Evolutionary conservation across 2,797 vertebrate genomes (phyloP).

Genomic region (Nasua narica): DNA sequence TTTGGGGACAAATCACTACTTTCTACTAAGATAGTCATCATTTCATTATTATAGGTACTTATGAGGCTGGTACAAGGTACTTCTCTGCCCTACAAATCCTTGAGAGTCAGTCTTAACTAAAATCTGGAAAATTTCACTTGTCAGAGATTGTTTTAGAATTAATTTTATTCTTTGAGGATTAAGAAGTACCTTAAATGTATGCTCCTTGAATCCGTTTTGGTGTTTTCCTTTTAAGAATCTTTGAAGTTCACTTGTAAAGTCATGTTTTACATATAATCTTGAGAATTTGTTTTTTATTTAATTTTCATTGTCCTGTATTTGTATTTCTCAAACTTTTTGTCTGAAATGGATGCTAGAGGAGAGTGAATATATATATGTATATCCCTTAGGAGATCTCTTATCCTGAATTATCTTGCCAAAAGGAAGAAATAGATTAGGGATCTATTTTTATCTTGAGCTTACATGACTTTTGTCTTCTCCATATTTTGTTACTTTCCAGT

Average conservation of each 20-base stretch:
- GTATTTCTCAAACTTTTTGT: background rate
- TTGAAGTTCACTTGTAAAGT: conserved; percentile 6
- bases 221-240: background rate
- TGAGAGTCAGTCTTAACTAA: background rate
- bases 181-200: background rate
- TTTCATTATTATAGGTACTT: background rate
- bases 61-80: background rate
- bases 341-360: background rate
- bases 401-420: background rate
- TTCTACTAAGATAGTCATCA: background rate
- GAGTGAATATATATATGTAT: background rate
- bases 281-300: background rate
- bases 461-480: background rate
- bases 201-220: background rate
- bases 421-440: background rate
- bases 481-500: background rate
- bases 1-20: conserved; percentile 10
- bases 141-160: background rate
- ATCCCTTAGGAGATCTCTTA: background rate
- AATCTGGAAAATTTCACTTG: background rate
- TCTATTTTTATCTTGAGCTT: conserved; percentile 7
- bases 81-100: background rate
- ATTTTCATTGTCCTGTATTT: background rate
- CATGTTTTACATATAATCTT: background rate
- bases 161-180: background rate